Conservation (phyloP, 2,888 invertebrate species). For the Sepioteuthis lessoniana region DNA sequence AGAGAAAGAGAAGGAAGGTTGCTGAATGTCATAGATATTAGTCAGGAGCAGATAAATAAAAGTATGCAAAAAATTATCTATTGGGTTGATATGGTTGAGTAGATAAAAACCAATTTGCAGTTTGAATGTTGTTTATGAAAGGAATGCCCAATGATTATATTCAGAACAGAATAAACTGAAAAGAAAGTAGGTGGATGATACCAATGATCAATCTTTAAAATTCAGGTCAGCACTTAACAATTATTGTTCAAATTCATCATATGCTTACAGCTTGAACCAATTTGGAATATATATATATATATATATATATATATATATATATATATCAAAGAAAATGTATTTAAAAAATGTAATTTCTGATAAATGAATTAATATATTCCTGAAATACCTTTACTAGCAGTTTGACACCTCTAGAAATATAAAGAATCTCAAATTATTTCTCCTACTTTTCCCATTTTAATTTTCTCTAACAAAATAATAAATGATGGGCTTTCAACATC, state of each 20-base stretch:
- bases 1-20: background rate
- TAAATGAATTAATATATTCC: too few species aligned
- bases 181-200: background rate
- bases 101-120: background rate
- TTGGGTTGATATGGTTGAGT: background rate
- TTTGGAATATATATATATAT: background rate
- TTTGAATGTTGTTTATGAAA: background rate
- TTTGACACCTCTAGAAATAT: too few species aligned
- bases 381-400: too few species aligned
- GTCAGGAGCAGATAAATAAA: background rate
- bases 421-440: too few species aligned
- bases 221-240: background rate
- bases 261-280: background rate
- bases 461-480: too few species aligned
- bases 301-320: too few species aligned
- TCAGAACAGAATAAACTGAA: too few species aligned
- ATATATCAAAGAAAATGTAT: too few species aligned
- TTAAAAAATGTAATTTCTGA: too few species aligned
- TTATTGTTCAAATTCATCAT: background rate
- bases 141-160: background rate
- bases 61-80: background rate
- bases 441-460: too few species aligned
- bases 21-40: background rate
- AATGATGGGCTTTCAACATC: too few species aligned
- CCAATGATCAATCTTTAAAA: background rate